These are phyloP conservation scores for Globodera rostochiensis DNA, from an alignment of 1,140 invertebrate species.

Conservation along the genomic window DNA sequence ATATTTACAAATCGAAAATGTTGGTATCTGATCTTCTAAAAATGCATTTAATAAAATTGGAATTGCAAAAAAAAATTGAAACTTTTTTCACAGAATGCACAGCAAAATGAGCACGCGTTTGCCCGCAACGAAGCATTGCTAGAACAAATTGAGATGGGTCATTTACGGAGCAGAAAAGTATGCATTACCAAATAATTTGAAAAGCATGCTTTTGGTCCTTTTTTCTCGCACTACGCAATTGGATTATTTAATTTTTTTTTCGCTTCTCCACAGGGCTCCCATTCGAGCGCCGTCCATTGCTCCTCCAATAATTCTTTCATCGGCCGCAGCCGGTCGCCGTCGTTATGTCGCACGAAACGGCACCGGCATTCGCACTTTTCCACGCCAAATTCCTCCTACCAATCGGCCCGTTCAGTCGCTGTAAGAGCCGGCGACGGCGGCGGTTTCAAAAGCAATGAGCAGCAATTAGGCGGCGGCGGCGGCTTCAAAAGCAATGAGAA, in stretches of 20 bases:
- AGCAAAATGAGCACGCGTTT: background rate
- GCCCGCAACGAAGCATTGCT: background rate
- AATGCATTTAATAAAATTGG: no score
- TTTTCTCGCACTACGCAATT: no score
- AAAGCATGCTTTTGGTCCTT: no score
- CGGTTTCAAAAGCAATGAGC: background rate
- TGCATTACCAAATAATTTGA: background rate
- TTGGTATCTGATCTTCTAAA: no score
- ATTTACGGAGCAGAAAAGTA: background rate
- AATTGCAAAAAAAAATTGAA: background rate
- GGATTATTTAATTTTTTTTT: no score
- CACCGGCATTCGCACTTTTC: slow-evolving; percentile 7
- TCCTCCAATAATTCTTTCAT: background rate
- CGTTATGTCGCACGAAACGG: background rate
- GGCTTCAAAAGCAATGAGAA: background rate
- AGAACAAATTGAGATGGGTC: slow-evolving; percentile 3
- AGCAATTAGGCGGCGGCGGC: background rate
- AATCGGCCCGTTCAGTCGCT: background rate
- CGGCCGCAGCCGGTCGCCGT: background rate
- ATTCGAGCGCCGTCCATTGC: background rate
- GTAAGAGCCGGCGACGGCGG: background rate
- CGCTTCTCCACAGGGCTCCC: background rate
- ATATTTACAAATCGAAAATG: no score
- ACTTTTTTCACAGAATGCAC: background rate
- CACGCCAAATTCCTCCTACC: slow-evolving; percentile 5